These are phyloP conservation scores for Poeciliopsis prolifica DNA, from an alignment of 2,113 vertebrate species.

Conservation along the genomic window DNA sequence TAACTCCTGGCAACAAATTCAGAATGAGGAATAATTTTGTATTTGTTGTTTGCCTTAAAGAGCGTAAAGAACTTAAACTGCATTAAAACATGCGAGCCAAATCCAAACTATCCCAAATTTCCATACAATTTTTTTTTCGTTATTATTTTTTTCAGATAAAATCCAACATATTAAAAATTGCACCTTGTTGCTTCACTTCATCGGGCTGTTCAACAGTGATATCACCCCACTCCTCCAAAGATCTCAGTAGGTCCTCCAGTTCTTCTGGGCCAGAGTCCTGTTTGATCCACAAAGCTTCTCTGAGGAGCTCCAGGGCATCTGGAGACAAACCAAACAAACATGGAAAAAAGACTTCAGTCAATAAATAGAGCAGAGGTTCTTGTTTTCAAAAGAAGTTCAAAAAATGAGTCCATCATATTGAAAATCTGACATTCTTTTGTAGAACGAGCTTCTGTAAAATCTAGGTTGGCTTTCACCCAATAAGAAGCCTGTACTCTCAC, in stretches of 20 bases:
- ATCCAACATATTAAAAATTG: background rate
- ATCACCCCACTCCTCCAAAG: constrained; percentile 79
- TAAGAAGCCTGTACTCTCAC: background rate
- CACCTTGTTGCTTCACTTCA: constrained; percentile 45
- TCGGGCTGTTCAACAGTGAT: constrained; percentile 8
- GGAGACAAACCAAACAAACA: constrained; percentile 32
- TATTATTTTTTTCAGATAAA: background rate
- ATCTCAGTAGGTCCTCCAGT: constrained; percentile 82
- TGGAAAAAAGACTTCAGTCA: background rate
- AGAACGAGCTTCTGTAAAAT: background rate
- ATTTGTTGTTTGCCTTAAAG: background rate
- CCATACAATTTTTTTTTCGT: background rate
- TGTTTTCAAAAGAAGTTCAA: constrained; percentile 5
- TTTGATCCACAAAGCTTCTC: constrained; percentile 74
- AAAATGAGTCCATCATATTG: background rate
- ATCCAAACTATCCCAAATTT: background rate
- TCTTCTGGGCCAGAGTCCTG: constrained; percentile 75
- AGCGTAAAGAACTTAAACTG: background rate
- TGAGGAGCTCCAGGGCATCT: constrained; percentile 87
- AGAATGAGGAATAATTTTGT: background rate
- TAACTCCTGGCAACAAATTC: background rate
- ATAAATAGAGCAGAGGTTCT: background rate
- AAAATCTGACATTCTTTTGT: background rate
- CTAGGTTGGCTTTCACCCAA: constrained; percentile 6
- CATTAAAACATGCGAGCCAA: background rate